phyloP scores from a whole-genome alignment of 2,888 invertebrate genomes.

The Tillus elongatus region DNA sequence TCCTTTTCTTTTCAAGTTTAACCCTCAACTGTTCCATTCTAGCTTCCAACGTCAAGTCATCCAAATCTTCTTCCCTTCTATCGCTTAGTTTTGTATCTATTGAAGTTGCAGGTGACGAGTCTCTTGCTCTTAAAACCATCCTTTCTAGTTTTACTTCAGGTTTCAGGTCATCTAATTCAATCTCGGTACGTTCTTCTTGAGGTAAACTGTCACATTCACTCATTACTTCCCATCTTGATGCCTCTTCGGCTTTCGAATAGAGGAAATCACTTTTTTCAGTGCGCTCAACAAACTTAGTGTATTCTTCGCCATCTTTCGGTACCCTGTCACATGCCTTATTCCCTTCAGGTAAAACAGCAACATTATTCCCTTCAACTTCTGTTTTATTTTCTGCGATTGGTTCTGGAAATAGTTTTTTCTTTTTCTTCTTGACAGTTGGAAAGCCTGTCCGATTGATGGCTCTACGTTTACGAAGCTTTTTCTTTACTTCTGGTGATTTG shows the following conservation, averaged over 20 bases:
- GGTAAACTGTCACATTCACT: constrained; percentile 55
- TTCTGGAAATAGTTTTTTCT: constrained; percentile 48
- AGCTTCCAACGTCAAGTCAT: constrained; percentile 31
- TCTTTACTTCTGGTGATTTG: constrained; percentile 26
- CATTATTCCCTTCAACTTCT: constrained; percentile 23
- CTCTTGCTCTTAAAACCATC: constrained; percentile 17
- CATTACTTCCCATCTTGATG: constrained; percentile 50
- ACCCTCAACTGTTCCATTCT: constrained; percentile 27
- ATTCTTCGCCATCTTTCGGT: constrained; percentile 60
- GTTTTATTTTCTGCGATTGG: constrained; percentile 15
- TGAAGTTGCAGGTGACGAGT: constrained; percentile 27
- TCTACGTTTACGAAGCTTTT: constrained; percentile 56
- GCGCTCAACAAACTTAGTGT: constrained; percentile 56
- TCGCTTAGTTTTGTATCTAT: constrained; percentile 26
- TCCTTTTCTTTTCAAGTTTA: constrained; percentile 29
- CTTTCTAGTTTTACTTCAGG: constrained; percentile 39
- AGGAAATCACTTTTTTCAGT: constrained; percentile 33
- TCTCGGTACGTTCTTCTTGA: constrained; percentile 51
- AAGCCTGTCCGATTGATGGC: constrained; percentile 74
- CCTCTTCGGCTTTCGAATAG: constrained; percentile 19
- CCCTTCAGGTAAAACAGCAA: constrained; percentile 10
- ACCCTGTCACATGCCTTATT: constrained; percentile 52
- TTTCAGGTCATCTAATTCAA: constrained; percentile 45
- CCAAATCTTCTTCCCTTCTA: constrained; percentile 19
- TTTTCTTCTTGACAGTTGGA: constrained; percentile 74